phyloP scores from a whole-genome alignment of 2,888 invertebrate species.

The Tachina fera region DNA sequence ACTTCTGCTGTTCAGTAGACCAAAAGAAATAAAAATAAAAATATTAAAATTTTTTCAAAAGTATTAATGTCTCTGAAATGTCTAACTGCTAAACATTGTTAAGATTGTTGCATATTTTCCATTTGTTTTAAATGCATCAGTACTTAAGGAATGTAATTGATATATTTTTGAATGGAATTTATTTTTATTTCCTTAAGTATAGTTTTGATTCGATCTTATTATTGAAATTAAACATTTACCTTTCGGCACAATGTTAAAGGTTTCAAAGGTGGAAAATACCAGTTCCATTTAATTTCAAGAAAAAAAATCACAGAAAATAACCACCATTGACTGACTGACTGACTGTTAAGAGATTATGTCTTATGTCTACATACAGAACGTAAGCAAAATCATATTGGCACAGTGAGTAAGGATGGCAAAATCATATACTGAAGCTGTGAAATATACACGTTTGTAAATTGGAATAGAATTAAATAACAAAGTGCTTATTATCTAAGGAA shows the following conservation, averaged over 20 bases:
- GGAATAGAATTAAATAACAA: too few relatives aligned
- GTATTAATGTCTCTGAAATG: conserved; percentile 3
- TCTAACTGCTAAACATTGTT: conserved; percentile 14
- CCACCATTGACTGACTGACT: conserved; percentile 3
- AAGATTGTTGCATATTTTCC: conserved; percentile 16
- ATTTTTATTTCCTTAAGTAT: conserved; percentile 22
- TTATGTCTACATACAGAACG: not conserved
- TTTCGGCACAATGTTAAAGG: conserved; percentile 28
- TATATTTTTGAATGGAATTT: conserved; percentile 25
- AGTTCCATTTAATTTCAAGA: conserved; percentile 50
- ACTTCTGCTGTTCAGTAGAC: conserved; percentile 24
- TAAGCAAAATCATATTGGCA: conserved; percentile 13
- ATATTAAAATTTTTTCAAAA: conserved; percentile 12
- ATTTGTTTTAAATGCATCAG: conserved; percentile 14
- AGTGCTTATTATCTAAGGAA: too few relatives aligned
- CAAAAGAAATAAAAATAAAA: conserved; percentile 12
- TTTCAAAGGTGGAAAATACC: conserved; percentile 45
- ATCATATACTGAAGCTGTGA: not conserved
- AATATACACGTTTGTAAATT: too few relatives aligned
- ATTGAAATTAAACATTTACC: conserved; percentile 35
- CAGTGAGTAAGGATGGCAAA: conserved; percentile 31
- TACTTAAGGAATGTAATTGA: conserved; percentile 48
- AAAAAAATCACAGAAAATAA: conserved; percentile 9
- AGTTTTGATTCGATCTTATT: conserved; percentile 20
- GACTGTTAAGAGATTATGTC: conserved; percentile 20